Base-by-base conservation (phyloP, 2,888 invertebrate species). In the Sericinus montela region DNA sequence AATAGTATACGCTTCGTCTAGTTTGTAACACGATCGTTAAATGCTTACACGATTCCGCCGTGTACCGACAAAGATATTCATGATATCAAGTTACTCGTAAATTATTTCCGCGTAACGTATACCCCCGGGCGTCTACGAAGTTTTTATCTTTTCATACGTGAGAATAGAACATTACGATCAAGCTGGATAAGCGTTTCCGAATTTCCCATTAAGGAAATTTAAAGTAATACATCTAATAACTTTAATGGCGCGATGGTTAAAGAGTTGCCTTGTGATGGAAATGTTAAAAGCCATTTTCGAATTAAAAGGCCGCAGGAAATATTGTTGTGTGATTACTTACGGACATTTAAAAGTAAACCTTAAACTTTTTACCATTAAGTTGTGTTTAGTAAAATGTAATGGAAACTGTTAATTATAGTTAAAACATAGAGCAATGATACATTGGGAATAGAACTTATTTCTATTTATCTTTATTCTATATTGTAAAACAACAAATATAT, bases 111-210 rank as follows among this genome's bases (percentile, higher is more conserved):
- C 65, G 62, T 78, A 75, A 75, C 71, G 64, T 72, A 66, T 61
- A 64, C 70, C 75, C 65, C 40, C 56, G 53, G 62, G 74, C 75
- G 77, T 78, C 75, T 77, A 70, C 71, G 45, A 83, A 83, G 78
- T 84, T 84, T 84, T 84, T 81, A 84, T 80, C 80, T 61, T 59
- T 66, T 62, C 67, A 77, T 72, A 81, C 77, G 82, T 79, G 77
- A 74, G 69, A 68, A 72, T 57, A 54, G 65, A 66, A 65, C 67
- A 56, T 69, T 73, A 71, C 72, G 67, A 75, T 73, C 66, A 69
- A 65, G 66, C 55, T 56, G 56, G 65, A 55, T 56, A 58, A 60
- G 62, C 56, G 57, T 59, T 61, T 63, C 60, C 59, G 56, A 64
- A 62, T 59, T 58, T 52, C 54, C 65, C 62, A 62, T 69, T 65